Evolutionary conservation across 2,113 vertebrate species (phyloP).

Genomic region (Nothoprocta pentlandii): DNA sequence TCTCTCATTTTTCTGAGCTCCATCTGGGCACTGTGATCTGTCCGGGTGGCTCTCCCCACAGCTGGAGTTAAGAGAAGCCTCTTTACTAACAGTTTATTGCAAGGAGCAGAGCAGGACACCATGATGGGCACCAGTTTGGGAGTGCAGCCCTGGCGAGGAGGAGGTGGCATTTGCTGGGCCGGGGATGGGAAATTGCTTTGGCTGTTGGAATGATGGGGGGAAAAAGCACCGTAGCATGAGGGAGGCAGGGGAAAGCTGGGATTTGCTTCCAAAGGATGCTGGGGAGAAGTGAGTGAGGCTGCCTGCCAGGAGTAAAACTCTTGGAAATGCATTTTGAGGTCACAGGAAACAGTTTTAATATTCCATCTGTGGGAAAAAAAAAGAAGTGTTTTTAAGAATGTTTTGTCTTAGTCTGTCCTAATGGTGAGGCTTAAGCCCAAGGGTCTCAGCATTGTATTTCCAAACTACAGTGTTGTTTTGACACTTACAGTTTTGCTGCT

Average conservation of each 20-base stretch:
- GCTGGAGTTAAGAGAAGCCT: fast-evolving
- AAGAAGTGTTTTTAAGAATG: neutral
- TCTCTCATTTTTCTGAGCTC: fast-evolving
- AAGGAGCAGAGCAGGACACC: neutral
- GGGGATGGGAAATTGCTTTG: neutral
- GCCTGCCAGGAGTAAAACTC: neutral
- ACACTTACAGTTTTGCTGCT: neutral
- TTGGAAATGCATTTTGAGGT: neutral
- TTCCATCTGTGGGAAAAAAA: neutral
- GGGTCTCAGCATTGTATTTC: neutral
- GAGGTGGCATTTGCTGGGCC: neutral
- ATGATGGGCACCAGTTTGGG: neutral
- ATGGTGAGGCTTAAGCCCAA: neutral
- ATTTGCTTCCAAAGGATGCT: neutral
- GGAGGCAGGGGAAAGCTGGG: neutral
- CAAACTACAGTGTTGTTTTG: neutral
- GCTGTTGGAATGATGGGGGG: neutral
- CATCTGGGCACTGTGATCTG: fast-evolving
- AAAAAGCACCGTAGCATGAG: fast-evolving
- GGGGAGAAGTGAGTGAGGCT: neutral
- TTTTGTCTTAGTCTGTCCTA: neutral
- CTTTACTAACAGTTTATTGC: fast-evolving
- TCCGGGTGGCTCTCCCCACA: neutral
- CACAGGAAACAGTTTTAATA: neutral
- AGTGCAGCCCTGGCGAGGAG: neutral